These are phyloP conservation scores for Sialia sialis DNA, from an alignment of 2,113 vertebrate genomes.

Conservation along the genomic window DNA sequence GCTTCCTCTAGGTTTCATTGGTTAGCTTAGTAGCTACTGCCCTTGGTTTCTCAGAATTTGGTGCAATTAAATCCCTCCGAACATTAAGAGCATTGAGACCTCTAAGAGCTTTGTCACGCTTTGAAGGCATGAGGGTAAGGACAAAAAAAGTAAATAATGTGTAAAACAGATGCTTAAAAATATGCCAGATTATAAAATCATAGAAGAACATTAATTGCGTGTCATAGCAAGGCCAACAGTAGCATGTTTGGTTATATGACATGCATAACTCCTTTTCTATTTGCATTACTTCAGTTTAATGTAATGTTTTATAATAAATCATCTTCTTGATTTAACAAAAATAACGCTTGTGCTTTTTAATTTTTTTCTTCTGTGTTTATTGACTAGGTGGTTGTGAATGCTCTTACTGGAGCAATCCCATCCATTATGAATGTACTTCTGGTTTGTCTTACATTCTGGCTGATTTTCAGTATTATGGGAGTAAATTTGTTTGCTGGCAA, in stretches of 20 bases:
- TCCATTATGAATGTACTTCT: constrained; percentile 98
- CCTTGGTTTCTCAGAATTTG: constrained; percentile 77
- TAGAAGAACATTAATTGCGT: neutral
- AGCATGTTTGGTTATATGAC: neutral
- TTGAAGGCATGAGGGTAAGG: constrained; percentile 99
- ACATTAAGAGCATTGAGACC: constrained; percentile 93
- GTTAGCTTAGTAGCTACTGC: constrained; percentile 86
- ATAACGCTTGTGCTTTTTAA: neutral
- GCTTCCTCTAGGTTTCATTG: constrained; percentile 86
- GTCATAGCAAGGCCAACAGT: neutral
- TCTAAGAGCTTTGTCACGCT: constrained; percentile 94
- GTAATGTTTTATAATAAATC: neutral
- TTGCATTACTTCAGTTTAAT: neutral
- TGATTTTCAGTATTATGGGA: constrained; percentile 99
- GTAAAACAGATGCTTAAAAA: neutral
- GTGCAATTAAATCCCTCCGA: constrained; percentile 91
- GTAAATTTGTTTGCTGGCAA: constrained; percentile 96
- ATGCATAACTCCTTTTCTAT: neutral
- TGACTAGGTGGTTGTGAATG: constrained; percentile 94
- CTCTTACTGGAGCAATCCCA: constrained; percentile 94
- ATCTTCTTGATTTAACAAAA: neutral
- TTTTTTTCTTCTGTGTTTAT: neutral
- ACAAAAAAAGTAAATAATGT: neutral
- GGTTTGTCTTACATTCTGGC: constrained; percentile 99
- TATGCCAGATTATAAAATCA: neutral